Percentiles rank a stretch among this genome's conserved stretches.
phyloP scores from a whole-genome alignment of 2,113 vertebrate species.

The Hylia prasina region DNA sequence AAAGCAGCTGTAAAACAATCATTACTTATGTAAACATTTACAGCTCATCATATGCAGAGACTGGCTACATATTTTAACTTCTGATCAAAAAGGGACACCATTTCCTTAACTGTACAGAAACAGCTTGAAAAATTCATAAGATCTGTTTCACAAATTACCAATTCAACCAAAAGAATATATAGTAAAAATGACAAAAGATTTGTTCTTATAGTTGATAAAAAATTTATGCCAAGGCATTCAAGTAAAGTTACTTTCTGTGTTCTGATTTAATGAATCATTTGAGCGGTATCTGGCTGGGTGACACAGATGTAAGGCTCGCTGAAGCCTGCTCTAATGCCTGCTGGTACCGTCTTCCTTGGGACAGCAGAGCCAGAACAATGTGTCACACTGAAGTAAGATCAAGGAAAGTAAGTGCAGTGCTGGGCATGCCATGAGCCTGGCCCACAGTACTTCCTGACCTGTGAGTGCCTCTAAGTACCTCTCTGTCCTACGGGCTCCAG shows the following conservation, averaged over 20 bases:
- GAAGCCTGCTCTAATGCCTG: constrained; percentile 90
- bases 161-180: constrained; percentile 77
- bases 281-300: constrained; percentile 79
- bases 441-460: constrained; percentile 64
- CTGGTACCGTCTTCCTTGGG: constrained; percentile 74
- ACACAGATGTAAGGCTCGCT: constrained; percentile 84
- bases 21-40: constrained; percentile 25
- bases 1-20: constrained; percentile 6
- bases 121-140: constrained; percentile 93
- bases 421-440: constrained; percentile 53
- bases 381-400: constrained; percentile 89
- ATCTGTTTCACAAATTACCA: constrained; percentile 92
- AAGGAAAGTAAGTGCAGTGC: constrained; percentile 71
- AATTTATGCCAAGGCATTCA: constrained; percentile 94
- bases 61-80: constrained; percentile 41
- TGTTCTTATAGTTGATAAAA: constrained; percentile 94
- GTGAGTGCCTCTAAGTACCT: constrained; percentile 72
- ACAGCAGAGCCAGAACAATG: constrained; percentile 80
- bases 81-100: constrained; percentile 47
- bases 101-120: constrained; percentile 71
- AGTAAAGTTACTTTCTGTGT: constrained; percentile 99
- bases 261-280: constrained; percentile 99
- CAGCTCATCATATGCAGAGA: neutral
- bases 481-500: constrained; percentile 71
- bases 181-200: constrained; percentile 94